These are phyloP conservation scores for Tadarida brasiliensis DNA, from an alignment of 2,797 vertebrate species.

Conservation along the genomic window DNA sequence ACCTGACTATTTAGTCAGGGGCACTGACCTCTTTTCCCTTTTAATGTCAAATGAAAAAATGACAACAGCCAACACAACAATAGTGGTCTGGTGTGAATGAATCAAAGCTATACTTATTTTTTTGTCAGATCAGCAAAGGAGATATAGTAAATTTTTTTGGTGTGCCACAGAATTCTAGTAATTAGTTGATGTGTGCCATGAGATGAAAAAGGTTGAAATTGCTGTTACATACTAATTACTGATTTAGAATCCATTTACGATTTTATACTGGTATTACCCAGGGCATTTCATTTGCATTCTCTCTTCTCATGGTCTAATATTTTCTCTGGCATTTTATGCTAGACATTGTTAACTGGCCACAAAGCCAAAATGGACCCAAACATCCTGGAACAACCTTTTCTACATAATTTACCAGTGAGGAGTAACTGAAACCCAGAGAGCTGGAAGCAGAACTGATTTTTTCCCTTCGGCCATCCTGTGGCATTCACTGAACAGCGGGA, in stretches of 20 bases:
- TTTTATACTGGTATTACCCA: neutral
- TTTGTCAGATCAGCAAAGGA: neutral
- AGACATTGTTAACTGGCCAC: neutral
- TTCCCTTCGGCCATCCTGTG: neutral
- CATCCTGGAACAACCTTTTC: neutral
- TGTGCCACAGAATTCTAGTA: neutral
- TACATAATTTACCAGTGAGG: neutral
- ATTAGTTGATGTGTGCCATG: neutral
- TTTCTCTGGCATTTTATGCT: neutral
- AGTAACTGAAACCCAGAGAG: neutral
- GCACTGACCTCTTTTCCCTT: neutral
- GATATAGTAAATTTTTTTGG: neutral
- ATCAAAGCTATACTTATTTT: neutral
- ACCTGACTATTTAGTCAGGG: neutral
- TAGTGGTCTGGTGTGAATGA: neutral
- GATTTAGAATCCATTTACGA: neutral
- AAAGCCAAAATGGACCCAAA: neutral
- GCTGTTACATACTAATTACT: neutral
- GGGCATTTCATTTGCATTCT: neutral
- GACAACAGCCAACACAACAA: neutral
- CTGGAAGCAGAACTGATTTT: neutral
- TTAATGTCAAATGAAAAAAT: neutral
- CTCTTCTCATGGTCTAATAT: neutral
- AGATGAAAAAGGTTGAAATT: neutral
- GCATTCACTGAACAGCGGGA: neutral